Conservation (phyloP, 2,113 vertebrate species). For the Proteles cristata region DNA sequence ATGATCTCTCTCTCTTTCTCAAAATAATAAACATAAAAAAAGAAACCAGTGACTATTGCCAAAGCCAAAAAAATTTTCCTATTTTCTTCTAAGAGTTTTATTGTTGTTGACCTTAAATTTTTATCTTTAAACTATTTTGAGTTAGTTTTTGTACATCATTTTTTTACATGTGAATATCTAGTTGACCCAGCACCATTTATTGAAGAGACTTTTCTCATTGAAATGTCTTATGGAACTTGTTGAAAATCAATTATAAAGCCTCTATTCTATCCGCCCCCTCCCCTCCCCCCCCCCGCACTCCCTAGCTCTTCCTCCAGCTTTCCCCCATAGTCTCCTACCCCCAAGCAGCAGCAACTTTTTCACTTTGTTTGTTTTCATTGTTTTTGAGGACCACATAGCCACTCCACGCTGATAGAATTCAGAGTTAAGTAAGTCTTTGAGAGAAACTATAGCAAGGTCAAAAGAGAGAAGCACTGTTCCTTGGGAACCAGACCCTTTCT, state of each 20-base stretch:
- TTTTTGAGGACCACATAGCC: not conserved
- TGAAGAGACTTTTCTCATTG: not conserved
- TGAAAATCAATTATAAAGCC: not conserved
- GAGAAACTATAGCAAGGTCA: not conserved
- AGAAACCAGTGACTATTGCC: not conserved
- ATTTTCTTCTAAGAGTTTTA: not conserved
- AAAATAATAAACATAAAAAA: not conserved
- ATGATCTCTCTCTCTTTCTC: no score
- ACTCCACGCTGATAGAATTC: not conserved
- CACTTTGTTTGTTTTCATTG: not conserved
- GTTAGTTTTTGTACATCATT: not conserved
- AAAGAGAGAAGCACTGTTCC: not conserved
- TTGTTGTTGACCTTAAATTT: not conserved
- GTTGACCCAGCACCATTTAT: not conserved
- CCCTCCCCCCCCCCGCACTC: not conserved
- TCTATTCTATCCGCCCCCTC: not conserved
- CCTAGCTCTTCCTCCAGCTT: not conserved
- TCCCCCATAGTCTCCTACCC: no score
- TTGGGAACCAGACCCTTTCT: not conserved
- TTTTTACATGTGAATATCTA: not conserved
- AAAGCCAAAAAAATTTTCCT: not conserved
- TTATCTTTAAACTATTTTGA: not conserved
- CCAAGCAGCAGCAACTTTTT: not conserved
- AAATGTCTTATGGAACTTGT: not conserved
- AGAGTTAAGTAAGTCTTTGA: not conserved